Evolutionary conservation across 2,888 invertebrate species (phyloP), one percentile per base, ranked within the genome.

Genomic region (Lasioglossum villosulum): DNA sequence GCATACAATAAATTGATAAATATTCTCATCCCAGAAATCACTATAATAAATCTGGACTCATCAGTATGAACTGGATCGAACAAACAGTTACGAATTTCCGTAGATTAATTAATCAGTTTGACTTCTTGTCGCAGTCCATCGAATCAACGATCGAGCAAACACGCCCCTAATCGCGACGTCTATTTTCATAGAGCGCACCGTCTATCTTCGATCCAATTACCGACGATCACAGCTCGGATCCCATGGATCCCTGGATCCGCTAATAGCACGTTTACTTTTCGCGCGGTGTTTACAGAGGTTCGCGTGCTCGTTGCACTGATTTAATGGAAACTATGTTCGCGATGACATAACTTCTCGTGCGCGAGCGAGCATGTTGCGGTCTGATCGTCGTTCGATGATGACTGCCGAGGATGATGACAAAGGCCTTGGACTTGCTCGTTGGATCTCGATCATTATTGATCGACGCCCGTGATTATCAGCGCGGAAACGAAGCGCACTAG

Each of bases 341-440:
- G 78, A 88, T 93, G 93, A 94, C 91, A 92, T 92, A 93, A 94
- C 68, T 30, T 19, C 6, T 30, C 19, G 34, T 30, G 66, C 66
- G 66, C 34, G 72, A 42, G 84, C 85, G 59, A 59, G 27, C 27
- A 59, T 27, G 78, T 66, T 90, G 90, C 90, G 90, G 89, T 93
- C 91, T 91, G 90, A 91, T 93, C 87, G 84, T 87, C 82, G 85
- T 78, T 89, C 88, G 84, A 90, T 88, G 76, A 88, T 74, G 71
- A 86, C 75, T 68, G 71, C 73, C 34, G 90, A 86, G 92, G 80
- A 71, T 48, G 52, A 78, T 59, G 71, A 81, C 71, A 73, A 73
- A 42, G 90, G 83, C 94, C 94, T 94, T 94, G 94, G 90, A 89
- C 90, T 92, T 91, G 91, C 87, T 90, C 91, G 88, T 84, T 87